These are phyloP conservation scores for Rhabdornis inornatus DNA, from an alignment of 2,113 vertebrate genomes.

Conservation along the genomic window DNA sequence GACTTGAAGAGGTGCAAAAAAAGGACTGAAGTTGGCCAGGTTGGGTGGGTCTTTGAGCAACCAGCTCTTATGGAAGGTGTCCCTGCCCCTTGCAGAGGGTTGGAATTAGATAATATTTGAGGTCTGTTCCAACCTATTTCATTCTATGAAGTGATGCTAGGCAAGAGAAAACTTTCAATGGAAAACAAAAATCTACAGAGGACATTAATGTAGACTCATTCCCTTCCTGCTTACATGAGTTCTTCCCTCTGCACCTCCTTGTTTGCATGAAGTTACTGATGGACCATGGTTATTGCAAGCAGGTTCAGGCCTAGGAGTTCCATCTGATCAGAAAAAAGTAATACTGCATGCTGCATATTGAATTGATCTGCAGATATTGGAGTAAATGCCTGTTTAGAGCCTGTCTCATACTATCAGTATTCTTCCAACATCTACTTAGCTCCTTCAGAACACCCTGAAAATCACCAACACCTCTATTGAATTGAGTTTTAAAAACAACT, in stretches of 20 bases:
- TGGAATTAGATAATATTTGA: not conserved
- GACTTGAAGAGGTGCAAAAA: not conserved
- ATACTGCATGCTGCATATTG: not conserved
- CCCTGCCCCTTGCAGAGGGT: not conserved
- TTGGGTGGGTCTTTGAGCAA: not conserved
- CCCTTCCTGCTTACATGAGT: not conserved
- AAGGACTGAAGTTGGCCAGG: not conserved
- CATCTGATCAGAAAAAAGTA: not conserved
- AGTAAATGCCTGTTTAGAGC: not conserved
- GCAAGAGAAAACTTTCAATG: not conserved
- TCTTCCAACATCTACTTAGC: not conserved
- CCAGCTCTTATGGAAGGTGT: not conserved
- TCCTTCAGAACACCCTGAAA: slow-evolving; percentile 13
- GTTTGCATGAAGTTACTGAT: not conserved
- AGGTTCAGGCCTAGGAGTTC: not conserved
- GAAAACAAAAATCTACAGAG: not conserved
- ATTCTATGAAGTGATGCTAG: not conserved
- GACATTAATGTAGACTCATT: not conserved
- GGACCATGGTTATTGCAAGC: not conserved
- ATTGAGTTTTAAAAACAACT: slow-evolving; percentile 1
- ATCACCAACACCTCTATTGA: not conserved
- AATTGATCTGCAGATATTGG: not conserved
- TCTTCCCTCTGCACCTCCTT: not conserved
- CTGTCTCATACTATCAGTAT: not conserved
- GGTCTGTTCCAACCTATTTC: not conserved